Base-by-base conservation (phyloP, 2,888 invertebrate genomes). In the Luperina nickerlii region DNA sequence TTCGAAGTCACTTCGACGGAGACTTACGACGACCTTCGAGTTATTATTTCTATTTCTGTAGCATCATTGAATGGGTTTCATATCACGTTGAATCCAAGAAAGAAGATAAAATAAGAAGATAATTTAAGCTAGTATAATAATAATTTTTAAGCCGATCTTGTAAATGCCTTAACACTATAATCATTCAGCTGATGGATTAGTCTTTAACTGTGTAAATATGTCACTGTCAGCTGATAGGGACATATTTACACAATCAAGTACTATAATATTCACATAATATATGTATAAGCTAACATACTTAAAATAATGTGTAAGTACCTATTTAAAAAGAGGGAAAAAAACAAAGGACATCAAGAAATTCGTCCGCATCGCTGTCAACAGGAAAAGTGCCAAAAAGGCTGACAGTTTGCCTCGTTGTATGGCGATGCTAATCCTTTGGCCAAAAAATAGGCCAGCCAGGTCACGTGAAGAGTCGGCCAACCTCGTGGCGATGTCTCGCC, bases 41-140 rank as follows among this genome's bases (percentile, higher is more conserved):
- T 95, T 2, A 81, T 89, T 2, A 94, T 96, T 71, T 89, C 94
- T 0, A 93, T 96, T 83, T 96, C 96, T 15, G 94, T 91, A 0
- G 90, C 88, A 0, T 90, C 95, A 1, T 42, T 94, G 20, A 91
- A 94, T 73, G 96, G 96, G 0, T 95, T 87, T 79, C 89, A 90
- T 2, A 89, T 92, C 4, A 91, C 89, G 42, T 84, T 96, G 48
- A 92, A 89, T 54, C 92, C 91, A 1, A 92, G 95, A 86, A 87
- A 88, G 72, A 60, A 78, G 2, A 71, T 57, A 9, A 60, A n/a
- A 13, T 18, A 87, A 87, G 74, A 60, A 78, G 1, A 71, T 63
- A 9, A n/a, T n/a, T n/a, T n/a, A n/a, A 60, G 18, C 24, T 57
- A 84, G 18, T 20, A 38, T n/a, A 48, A 9, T 20, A 38, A 68